Base-by-base conservation (phyloP, 2,113 vertebrate genomes). In the Eclectus roratus region DNA sequence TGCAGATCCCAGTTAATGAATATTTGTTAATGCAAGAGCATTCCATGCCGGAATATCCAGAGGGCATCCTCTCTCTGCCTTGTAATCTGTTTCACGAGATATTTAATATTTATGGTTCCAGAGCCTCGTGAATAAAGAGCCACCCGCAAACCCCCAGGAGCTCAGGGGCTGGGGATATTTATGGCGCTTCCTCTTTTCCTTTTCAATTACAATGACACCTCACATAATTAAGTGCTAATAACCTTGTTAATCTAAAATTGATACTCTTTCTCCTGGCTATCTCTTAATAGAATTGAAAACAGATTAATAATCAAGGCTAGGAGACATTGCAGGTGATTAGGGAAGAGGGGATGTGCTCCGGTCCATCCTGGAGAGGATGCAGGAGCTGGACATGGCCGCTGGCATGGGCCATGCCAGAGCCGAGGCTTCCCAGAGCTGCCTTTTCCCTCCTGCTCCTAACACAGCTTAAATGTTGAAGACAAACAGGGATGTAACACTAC, bases 171-270 rank as follows among this genome's bases (percentile, higher is more conserved):
- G 61, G 87, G 88, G 94, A 90, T 89, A 85, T 95, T 97, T 89
- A 89, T 56, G 91, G 95, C 1, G 46, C 86, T 95, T 87, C 88
- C 77, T 86, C 94, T 96, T 96, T 93, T 80, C 70, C 92, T 97
- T 97, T 98, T 96, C 96, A 98, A 96, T 97, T 97, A 96, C 88
- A 92, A 70, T 87, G 97, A 91, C 91, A 96, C 95, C 93, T 91
- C 94, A 92, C 94, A 79, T 97, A 97, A 97, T 97, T 92, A 97
- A 97, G 94, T 96, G 95, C 96, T 98, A 97, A 97, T 97, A 97
- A 97, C 95, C 94, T 96, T 96, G 97, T 97, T 98, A 95, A 97
- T 96, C 95, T 96, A 90, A 96, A 96, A 97, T 95, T 95, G 95
- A 96, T 98, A 92, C 95, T 96, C 94, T 97, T 94, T 93, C 93